Conservation (phyloP, 2,888 invertebrate species). For the Mechanitis messenoides region DNA sequence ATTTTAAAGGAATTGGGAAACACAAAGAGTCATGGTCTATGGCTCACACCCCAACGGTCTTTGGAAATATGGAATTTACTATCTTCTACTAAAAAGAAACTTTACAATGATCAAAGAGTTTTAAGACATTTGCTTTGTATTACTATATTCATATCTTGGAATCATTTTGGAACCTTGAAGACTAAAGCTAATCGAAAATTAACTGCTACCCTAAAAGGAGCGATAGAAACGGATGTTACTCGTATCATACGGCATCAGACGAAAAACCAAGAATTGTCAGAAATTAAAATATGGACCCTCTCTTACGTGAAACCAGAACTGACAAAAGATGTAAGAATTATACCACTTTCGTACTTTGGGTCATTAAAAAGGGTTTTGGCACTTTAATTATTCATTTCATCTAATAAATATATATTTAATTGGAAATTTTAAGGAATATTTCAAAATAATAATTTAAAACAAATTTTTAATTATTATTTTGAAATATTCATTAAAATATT, state of each 20-base stretch:
- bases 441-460: too few relatives aligned
- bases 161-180: slow-evolving; percentile 36
- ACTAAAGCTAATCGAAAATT: slow-evolving; percentile 17
- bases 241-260: slow-evolving; percentile 42
- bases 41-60: slow-evolving; percentile 50
- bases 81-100: slow-evolving; percentile 41
- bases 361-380: too few relatives aligned
- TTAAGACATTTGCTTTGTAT: slow-evolving; percentile 53
- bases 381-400: too few relatives aligned
- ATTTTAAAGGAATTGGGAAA: slow-evolving; percentile 54
- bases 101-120: slow-evolving; percentile 40
- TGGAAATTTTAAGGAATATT: too few relatives aligned
- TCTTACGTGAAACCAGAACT: slow-evolving; percentile 53
- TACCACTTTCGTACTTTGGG: neutral
- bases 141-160: slow-evolving; percentile 33
- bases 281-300: slow-evolving; percentile 36
- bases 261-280: slow-evolving; percentile 26
- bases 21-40: slow-evolving; percentile 44
- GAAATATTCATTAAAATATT: too few relatives aligned
- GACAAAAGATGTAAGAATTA: slow-evolving; percentile 32
- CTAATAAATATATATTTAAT: too few relatives aligned
- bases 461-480: too few relatives aligned
- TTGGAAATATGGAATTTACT: slow-evolving; percentile 61
- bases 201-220: slow-evolving; percentile 42
- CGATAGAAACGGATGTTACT: slow-evolving; percentile 45